A percentile compares a stretch with the other conserved stretches of the same genome.
These are phyloP conservation scores for Girardinichthys multiradiatus DNA, from an alignment of 2,113 vertebrate species.

Conservation along the genomic window DNA sequence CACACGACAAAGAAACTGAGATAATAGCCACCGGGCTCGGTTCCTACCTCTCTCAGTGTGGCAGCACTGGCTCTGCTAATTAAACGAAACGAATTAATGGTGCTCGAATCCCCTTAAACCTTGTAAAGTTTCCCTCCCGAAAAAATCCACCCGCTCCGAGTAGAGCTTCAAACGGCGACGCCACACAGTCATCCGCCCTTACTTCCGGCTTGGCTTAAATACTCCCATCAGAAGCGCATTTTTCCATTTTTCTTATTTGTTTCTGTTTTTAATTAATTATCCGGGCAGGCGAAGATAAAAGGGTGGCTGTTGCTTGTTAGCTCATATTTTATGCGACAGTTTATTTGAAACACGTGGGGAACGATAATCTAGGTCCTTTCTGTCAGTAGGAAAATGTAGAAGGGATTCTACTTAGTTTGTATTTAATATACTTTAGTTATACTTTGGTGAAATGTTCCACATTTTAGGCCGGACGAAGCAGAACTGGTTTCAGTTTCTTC, in stretches of 20 bases:
- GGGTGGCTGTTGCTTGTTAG: not conserved
- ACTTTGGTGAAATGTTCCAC: not conserved
- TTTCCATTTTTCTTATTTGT: too few species aligned
- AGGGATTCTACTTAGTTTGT: not conserved
- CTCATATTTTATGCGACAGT: not conserved
- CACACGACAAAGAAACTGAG: constrained; percentile 31
- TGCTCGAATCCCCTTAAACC: constrained; percentile 80
- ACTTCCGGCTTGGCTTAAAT: constrained; percentile 72
- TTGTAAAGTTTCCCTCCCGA: constrained; percentile 85
- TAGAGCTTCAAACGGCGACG: constrained; percentile 57
- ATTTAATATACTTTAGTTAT: not conserved
- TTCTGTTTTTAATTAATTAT: too few species aligned
- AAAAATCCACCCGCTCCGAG: constrained; percentile 80
- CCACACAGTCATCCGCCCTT: constrained; percentile 29
- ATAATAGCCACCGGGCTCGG: not conserved
- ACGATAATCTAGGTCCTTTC: not conserved
- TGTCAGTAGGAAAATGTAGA: not conserved
- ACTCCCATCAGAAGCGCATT: not conserved
- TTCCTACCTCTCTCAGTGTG: constrained; percentile 78
- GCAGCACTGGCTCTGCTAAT: constrained; percentile 64
- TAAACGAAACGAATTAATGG: constrained; percentile 64
- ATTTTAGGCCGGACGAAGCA: not conserved
- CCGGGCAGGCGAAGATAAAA: not conserved
- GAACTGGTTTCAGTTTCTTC: not conserved
- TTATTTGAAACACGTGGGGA: not conserved